Evolutionary conservation across 2,113 vertebrate genomes (phyloP), one percentile per base, ranked within the genome.

Genomic region (Furnarius figulus): DNA sequence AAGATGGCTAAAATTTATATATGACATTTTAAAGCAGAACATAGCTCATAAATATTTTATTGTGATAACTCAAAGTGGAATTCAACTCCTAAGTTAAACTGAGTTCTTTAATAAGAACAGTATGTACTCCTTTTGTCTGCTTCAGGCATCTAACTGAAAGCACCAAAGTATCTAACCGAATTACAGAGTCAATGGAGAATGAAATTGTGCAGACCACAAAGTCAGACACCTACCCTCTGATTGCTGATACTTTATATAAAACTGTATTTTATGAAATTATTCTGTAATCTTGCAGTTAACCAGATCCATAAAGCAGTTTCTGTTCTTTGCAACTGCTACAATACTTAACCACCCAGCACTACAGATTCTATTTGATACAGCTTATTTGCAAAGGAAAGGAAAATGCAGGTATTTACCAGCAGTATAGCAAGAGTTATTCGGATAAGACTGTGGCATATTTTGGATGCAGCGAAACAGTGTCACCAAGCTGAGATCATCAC

Each of bases 341-440:
- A 79, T 14, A 44, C 8, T 63, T 74, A 74, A 37, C 37, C 42
- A 30, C 37, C 42, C 53, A 39, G 1, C 30, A 31, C 10, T 31
- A 35, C 12, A 53, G 44, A 46, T 47, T 73, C 31, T 50, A 40
- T 72, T 30, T 42, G 17, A 50, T 39, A 47, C 14, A 56, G 63
- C 33, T 53, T 81, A 65, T 85, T 73, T 87, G 31, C 31, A 80
- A 86, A 78, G 22, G 49, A 46, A 83, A 76, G 35, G 30, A 71
- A 92, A 96, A 92, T 12, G 20, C 23, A 52, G 20, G 68, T 90
- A 77, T 96, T 98, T 97, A 99, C 99, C 99, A 97, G 99, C 99
- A 11, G 99, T 99, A 92, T 99, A 99, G 97, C 99, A 99, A 90
- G 99, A 99, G 98, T 99, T 99, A 95, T 97, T 99, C 12, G 99